Evolutionary conservation across 2,888 invertebrate genomes (phyloP), one percentile per base, ranked within the genome.

Genomic region (Eupelmus urozonus): DNA sequence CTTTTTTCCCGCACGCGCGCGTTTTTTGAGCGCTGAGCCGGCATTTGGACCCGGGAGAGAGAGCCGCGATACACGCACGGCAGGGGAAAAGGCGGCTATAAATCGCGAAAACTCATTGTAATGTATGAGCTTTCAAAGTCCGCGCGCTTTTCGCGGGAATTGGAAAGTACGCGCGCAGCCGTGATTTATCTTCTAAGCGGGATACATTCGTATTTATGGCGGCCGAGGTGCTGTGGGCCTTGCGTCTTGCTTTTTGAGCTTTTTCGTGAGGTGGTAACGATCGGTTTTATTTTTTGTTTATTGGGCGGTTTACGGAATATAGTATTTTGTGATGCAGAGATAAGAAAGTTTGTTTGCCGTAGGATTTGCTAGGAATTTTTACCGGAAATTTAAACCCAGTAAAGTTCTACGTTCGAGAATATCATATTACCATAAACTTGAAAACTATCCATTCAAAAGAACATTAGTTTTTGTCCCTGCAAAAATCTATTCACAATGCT

Each of bases 71-170:
- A 51, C 1, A 7, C 13, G 34, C 7, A 5, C 34, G 34, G 45
- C 2, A 27, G 16, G 57, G 27, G 27, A 45, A 2, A 18, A 20
- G 20, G 20, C 13, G 16, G 4, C 34, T 40, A 45, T 70, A 70
- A 70, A 70, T 70, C 59, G 20, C 27, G 18, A 70, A 59, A 59
- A 70, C 59, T 59, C 70, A 70, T 70, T 70, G 57, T 70, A 70
- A 70, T 59, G 70, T 45, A 67, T 34, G 67, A 67, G 67, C 55
- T 67, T 40, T 18, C 40, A 67, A 55, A 67, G 67, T 66, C 66
- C 18, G 45, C n/a, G n/a, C n/a, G 18, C 53, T 29, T 25, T 45
- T 53, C 67, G 7, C 55, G 40, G 53, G 40, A 67, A 67, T 67
- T 67, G 53, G 55, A 40, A 55, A 55, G 40, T 55, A 45, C 16